Percentiles rank a stretch among this genome's conserved stretches.
phyloP scores from a whole-genome alignment of 1,140 invertebrate genomes.

The Drosophila carrolli region DNA sequence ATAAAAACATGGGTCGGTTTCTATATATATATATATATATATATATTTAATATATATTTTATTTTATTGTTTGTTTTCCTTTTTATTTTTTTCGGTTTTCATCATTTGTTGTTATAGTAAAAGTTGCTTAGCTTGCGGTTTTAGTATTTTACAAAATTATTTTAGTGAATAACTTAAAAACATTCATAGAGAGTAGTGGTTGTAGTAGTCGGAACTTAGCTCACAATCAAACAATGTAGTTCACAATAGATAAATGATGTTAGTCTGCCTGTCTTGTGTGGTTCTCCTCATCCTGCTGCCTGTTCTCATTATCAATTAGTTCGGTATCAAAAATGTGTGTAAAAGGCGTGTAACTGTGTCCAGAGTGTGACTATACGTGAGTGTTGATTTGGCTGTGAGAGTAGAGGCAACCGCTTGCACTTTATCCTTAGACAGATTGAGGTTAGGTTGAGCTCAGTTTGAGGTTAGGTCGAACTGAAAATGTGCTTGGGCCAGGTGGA shows the following conservation, averaged over 20 bases:
- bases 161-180: conserved; percentile 68
- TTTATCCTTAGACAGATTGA: conserved; percentile 60
- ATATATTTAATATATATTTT: conserved; percentile 55
- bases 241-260: conserved; percentile 59
- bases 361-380: conserved; percentile 27
- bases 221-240: conserved; percentile 79
- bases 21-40: conserved; percentile 37
- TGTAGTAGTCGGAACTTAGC: conserved; percentile 70
- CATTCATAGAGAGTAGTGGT: conserved; percentile 60
- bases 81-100: conserved; percentile 40
- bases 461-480: conserved; percentile 31
- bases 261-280: conserved; percentile 8
- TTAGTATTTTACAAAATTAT: conserved; percentile 81
- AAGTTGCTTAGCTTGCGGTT: conserved; percentile 70
- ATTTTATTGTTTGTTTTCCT: conserved; percentile 47
- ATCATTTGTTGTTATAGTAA: conserved; percentile 50
- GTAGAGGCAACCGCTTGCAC: conserved; percentile 45
- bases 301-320: conserved; percentile 37
- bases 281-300: conserved; percentile 9
- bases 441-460: conserved; percentile 47
- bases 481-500: conserved; percentile 17
- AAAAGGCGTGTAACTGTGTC: conserved; percentile 33
- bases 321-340: conserved; percentile 63
- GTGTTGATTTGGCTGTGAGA: conserved; percentile 47
- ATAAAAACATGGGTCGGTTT: conserved; percentile 22